Conservation (phyloP, 2,888 invertebrate genomes). For the Cheilosia urbana region DNA sequence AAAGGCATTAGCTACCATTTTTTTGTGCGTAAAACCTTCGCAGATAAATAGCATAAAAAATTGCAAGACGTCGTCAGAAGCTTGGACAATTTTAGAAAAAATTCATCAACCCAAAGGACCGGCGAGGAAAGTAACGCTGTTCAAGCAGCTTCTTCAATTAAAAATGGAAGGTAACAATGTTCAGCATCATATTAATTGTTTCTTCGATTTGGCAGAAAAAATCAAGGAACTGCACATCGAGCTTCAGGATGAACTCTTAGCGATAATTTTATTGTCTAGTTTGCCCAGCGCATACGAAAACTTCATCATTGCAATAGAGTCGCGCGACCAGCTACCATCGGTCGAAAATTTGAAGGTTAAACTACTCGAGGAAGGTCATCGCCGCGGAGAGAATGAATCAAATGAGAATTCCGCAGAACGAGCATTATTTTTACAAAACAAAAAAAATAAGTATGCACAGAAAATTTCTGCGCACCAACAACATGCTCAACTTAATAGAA, state of each 20-base stretch:
- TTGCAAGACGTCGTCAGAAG: not conserved
- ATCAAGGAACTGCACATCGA: conserved; percentile 7
- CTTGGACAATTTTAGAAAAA: conserved; percentile 4
- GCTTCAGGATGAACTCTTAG: conserved; percentile 35
- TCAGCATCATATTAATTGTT: no score
- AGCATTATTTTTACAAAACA: no score
- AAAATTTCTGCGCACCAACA: no score
- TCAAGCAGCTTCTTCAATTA: conserved; percentile 17
- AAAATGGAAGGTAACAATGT: no score
- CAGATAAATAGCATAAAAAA: not conserved
- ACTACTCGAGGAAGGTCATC: conserved; percentile 19
- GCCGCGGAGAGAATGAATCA: conserved; percentile 16
- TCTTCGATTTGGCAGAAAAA: no score
- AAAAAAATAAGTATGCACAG: no score
- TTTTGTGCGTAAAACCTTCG: conserved; percentile 1
- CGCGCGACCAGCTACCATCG: no score
- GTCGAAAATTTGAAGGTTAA: conserved; percentile 35
- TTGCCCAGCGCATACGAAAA: no score
- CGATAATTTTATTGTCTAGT: conserved; percentile 22
- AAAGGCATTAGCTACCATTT: conserved; percentile 12
- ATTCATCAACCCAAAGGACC: conserved; percentile 23
- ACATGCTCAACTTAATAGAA: no score
- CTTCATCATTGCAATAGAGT: no score
- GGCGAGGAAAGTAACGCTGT: conserved; percentile 32
- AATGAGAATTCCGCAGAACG: no score